A percentile compares a stretch with the other conserved stretches of the same genome.
Conservation (phyloP, 2,797 vertebrate genomes). For the Gymnothorax javanicus region DNA sequence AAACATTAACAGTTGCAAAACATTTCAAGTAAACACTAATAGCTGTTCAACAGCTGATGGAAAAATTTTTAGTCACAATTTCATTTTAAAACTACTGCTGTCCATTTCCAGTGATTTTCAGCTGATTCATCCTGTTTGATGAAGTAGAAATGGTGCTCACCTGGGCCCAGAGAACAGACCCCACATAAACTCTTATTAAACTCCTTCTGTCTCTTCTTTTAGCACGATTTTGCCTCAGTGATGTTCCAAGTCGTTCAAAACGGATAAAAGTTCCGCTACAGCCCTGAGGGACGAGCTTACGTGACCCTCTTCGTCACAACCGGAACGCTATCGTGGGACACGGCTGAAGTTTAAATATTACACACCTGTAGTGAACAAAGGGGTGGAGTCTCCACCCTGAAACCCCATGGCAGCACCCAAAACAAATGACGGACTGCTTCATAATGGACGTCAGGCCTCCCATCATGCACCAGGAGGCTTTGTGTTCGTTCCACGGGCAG, state of each 20-base stretch:
- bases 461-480: constrained; percentile 47
- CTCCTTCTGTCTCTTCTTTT: no score
- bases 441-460: constrained; percentile 53
- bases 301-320: background rate
- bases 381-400: background rate
- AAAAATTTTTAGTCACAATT: background rate
- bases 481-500: constrained; percentile 32
- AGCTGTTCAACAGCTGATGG: background rate
- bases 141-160: background rate
- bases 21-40: background rate
- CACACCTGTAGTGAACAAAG: background rate
- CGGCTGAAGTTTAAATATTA: constrained; percentile 20
- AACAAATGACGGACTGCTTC: constrained; percentile 11
- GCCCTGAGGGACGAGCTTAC: background rate
- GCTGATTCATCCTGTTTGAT: background rate
- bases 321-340: background rate
- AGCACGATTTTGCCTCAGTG: no score
- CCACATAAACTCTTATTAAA: no score
- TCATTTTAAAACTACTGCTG: background rate
- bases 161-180: background rate
- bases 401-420: background rate
- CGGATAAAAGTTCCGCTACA: background rate
- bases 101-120: background rate
- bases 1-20: background rate
- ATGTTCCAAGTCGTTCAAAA: background rate